Evolutionary conservation across 2,888 invertebrate species (phyloP).

Genomic region (Xanthorhoe designata): DNA sequence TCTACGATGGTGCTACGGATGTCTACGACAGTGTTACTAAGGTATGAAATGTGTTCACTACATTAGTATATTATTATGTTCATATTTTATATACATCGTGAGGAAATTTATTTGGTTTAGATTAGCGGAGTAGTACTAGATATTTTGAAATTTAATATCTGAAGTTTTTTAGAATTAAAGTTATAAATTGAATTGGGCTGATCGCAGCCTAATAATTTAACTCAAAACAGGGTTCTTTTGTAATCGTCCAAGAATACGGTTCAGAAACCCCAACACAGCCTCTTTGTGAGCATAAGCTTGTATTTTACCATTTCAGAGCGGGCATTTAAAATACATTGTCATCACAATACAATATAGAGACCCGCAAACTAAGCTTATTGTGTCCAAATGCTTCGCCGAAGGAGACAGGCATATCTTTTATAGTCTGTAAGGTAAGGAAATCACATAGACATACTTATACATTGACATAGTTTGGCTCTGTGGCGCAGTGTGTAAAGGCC

Average conservation of each 20-base stretch:
- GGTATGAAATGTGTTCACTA: too few relatives aligned
- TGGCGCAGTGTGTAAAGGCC: too few relatives aligned
- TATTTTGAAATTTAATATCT: too few relatives aligned
- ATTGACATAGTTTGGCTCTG: too few relatives aligned
- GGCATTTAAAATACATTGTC: slow-evolving; percentile 21
- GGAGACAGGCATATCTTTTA: slow-evolving; percentile 11
- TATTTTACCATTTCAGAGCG: slow-evolving; percentile 10
- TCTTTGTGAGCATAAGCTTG: slow-evolving; percentile 10
- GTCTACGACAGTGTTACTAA: slow-evolving; percentile 4
- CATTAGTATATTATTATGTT: too few relatives aligned
- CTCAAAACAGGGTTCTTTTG: slow-evolving; percentile 3
- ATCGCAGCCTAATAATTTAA: neutral
- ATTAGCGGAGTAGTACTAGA: too few relatives aligned
- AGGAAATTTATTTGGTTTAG: too few relatives aligned
- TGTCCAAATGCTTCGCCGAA: slow-evolving; percentile 7
- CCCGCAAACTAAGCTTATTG: slow-evolving; percentile 11
- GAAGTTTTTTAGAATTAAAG: too few relatives aligned
- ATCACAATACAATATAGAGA: slow-evolving; percentile 24
- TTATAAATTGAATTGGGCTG: neutral
- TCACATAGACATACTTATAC: too few relatives aligned
- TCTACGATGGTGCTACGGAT: neutral
- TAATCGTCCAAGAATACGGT: neutral
- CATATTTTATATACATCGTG: too few relatives aligned
- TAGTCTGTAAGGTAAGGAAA: slow-evolving; percentile 1
- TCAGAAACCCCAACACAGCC: slow-evolving; percentile 5